Conservation (phyloP, 2,888 invertebrate genomes). For the Macropis europaea region DNA sequence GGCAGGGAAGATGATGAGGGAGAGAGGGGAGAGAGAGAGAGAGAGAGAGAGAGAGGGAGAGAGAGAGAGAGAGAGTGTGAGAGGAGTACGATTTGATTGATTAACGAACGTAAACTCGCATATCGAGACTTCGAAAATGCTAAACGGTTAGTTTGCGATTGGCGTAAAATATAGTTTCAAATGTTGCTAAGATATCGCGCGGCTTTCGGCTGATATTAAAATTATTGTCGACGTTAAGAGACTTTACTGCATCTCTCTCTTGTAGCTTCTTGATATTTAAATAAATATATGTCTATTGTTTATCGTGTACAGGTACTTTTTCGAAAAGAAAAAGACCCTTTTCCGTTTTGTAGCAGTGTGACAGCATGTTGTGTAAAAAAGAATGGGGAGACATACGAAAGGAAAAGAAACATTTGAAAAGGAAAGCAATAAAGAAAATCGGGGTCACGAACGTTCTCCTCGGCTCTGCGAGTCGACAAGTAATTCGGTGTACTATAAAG, state of each 20-base stretch:
- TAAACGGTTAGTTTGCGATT: constrained; percentile 2
- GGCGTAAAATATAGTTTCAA: constrained; percentile 6
- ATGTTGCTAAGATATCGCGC: constrained; percentile 1
- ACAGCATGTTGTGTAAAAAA: background rate
- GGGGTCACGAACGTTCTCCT: too few relatives aligned
- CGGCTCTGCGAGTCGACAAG: too few relatives aligned
- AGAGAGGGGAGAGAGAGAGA: background rate
- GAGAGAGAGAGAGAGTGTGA: background rate
- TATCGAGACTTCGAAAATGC: background rate
- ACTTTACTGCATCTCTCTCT: constrained; percentile 54
- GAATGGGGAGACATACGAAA: background rate
- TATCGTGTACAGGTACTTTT: constrained; percentile 42
- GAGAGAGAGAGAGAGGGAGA: background rate
- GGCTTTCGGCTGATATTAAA: constrained; percentile 10
- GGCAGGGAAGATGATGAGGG: too few relatives aligned
- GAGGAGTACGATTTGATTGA: background rate
- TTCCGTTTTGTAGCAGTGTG: background rate
- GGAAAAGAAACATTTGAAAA: too few relatives aligned
- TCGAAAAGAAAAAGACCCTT: constrained; percentile 32
- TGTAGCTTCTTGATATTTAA: constrained; percentile 73
- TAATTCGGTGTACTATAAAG: too few relatives aligned
- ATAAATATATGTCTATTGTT: constrained; percentile 68
- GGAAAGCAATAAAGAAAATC: too few relatives aligned
- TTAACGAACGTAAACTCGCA: too few relatives aligned
- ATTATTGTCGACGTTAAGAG: constrained; percentile 8